Conservation (phyloP, 2,113 vertebrate species). For the Taxidea taxus region DNA sequence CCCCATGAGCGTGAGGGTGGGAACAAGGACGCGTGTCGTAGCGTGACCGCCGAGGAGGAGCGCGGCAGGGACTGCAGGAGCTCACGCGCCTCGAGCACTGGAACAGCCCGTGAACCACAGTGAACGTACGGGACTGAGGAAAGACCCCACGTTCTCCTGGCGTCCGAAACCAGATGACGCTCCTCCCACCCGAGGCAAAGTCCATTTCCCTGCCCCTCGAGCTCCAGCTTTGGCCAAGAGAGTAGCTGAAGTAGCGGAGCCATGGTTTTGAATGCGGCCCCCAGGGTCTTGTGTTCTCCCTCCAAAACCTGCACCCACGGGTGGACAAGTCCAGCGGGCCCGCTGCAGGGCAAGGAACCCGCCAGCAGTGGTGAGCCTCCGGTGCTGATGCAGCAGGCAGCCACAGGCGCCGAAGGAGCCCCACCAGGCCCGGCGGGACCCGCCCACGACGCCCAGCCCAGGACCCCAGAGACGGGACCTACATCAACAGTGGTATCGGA, state of each 20-base stretch:
- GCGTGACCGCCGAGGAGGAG: rapidly evolving
- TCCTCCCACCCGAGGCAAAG: neutral
- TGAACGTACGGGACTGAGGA: neutral
- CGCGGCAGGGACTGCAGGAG: too few relatives aligned
- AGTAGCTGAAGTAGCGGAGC: neutral
- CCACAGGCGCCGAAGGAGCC: neutral
- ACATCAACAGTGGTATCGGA: too few relatives aligned
- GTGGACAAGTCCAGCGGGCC: neutral
- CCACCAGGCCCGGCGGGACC: neutral
- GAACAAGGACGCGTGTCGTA: rapidly evolving
- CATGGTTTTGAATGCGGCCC: neutral
- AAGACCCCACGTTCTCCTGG: too few relatives aligned
- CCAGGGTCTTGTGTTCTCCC: neutral
- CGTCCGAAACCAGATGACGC: neutral
- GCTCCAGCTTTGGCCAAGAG: neutral
- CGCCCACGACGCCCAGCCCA: neutral
- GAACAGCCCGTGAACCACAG: neutral
- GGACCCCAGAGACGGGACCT: neutral
- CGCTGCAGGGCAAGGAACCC: neutral
- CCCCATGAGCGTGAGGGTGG: rapidly evolving
- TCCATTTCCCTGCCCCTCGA: neutral
- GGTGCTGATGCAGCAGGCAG: rapidly evolving
- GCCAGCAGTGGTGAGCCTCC: neutral
- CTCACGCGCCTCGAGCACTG: rapidly evolving
- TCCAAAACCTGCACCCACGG: neutral